Conservation (phyloP, 2,113 vertebrate genomes). For the Coryphaenoides rupestris region DNA sequence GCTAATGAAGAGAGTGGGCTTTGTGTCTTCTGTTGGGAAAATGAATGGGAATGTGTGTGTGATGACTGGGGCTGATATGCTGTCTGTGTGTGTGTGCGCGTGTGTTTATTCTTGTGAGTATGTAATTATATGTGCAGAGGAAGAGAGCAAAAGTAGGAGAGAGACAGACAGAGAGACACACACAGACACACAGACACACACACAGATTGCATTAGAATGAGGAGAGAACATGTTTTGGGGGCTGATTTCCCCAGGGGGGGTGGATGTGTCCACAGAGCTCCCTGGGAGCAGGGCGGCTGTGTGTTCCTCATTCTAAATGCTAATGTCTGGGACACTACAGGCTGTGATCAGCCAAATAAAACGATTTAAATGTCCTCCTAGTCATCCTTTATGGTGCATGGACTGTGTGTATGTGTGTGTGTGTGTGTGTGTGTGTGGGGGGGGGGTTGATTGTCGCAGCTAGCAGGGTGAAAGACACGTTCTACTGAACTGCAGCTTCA, state of each 20-base stretch:
- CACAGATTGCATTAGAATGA: no score
- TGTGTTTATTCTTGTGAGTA: neutral
- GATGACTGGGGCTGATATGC: neutral
- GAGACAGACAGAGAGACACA: neutral
- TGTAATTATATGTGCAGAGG: conserved; percentile 10
- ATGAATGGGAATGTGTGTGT: neutral
- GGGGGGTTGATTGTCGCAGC: conserved; percentile 6
- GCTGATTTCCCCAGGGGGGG: conserved; percentile 55
- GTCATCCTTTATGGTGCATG: neutral
- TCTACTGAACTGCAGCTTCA: neutral
- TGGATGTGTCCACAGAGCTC: conserved; percentile 38
- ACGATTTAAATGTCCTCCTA: no score
- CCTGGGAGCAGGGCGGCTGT: conserved; percentile 33
- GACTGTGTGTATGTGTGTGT: no score
- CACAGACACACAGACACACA: neutral
- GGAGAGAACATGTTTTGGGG: no score
- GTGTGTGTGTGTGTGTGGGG: no score
- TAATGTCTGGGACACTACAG: conserved; percentile 28
- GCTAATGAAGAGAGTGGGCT: conserved; percentile 14
- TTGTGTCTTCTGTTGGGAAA: conserved; percentile 12
- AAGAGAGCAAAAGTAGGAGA: neutral
- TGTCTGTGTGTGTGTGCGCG: conserved; percentile 1
- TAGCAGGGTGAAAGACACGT: conserved; percentile 24
- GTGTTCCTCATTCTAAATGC: conserved; percentile 53
- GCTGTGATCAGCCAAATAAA: neutral